phyloP scores from a whole-genome alignment of 2,113 vertebrate genomes.

The Antechinus flavipes region DNA sequence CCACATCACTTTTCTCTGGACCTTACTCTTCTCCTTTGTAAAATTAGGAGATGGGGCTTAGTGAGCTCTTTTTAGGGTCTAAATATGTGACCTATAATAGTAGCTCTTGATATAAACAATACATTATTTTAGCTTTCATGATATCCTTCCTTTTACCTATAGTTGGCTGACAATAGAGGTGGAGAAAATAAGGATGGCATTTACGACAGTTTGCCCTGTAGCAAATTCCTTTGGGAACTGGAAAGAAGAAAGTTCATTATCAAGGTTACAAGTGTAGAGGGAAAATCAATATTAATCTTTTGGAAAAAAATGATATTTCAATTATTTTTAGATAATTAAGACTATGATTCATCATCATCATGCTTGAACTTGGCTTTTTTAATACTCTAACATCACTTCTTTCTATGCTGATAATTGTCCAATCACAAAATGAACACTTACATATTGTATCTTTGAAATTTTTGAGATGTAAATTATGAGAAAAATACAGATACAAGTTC shows the following conservation, averaged over 20 bases:
- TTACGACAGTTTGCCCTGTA: neutral
- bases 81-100: neutral
- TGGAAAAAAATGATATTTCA: neutral
- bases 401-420: neutral
- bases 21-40: neutral
- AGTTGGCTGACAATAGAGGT: neutral
- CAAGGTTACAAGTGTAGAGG: neutral
- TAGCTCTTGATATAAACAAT: neutral
- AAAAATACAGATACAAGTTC: neutral
- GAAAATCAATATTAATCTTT: neutral
- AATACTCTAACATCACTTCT: neutral
- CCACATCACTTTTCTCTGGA: neutral
- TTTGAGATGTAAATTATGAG: neutral
- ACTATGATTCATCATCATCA: neutral
- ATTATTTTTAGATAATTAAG: neutral
- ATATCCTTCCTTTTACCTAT: neutral
- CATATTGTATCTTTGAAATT: neutral
- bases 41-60: neutral
- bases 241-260: neutral
- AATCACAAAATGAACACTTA: neutral
- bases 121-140: neutral
- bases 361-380: neutral
- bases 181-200: neutral
- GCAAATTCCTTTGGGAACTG: neutral
- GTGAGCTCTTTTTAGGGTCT: neutral